Base-by-base conservation (phyloP, 2,113 vertebrate species). In the Terrapene triunguis region DNA sequence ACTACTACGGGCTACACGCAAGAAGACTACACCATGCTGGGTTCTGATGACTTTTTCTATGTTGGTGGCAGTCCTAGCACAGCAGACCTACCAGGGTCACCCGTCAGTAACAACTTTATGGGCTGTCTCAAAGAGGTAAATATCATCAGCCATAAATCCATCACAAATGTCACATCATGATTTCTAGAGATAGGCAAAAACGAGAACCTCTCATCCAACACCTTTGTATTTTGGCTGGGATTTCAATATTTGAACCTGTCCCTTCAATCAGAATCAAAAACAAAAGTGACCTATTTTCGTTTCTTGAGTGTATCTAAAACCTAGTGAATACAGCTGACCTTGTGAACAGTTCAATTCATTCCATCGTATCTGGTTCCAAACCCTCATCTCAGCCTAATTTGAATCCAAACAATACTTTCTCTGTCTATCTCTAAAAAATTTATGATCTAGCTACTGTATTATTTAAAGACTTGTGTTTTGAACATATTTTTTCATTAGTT, bases 71-170 rank as follows among this genome's bases (percentile, higher is more conserved):
- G 99, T 98, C 99, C 99, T 97, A 99, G 99, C 98, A 99, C 99
- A 94, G 99, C 99, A 83, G 99, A 99, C 98, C 99, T 99, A 48
- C 99, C 99, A 22, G 99, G 99, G 98, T 99, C 99, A 89, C 99
- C 99, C 86, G 99, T 99, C 98, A 99, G 99, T 99, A 99, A 99
- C 99, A 99, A 99, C 99, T 99, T 99, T 98, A 99, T 99, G 99
- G 99, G 99, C 98, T 99, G 99, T 98, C 99, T 99, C 88, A 99
- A 99, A 98, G 99, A 99, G 99, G 99, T 99, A 99, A 99, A 98
- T 98, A 97, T 97, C 90, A 50, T 92, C 65, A 74, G 88, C 89
- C 95, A 96, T 97, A 85, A 94, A 93, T 92, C 51, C 94, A 97
- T 97, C 38, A 62, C 62, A 86, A 53, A 84, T 87, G 91, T 89